Evolutionary conservation across 2,888 invertebrate genomes (phyloP).

Genomic region (Tenthredo scrophulariae): DNA sequence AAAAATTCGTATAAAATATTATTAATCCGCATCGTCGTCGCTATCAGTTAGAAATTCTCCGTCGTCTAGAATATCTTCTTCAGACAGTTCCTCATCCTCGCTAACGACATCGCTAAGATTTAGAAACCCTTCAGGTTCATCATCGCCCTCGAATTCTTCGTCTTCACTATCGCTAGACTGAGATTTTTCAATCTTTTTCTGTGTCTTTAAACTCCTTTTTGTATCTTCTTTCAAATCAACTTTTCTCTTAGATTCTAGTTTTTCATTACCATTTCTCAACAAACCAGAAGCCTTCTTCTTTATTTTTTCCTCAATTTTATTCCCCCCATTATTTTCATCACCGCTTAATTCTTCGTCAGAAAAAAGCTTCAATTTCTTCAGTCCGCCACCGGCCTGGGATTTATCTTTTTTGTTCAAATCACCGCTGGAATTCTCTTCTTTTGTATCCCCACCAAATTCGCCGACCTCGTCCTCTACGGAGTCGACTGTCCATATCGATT

Average conservation of each 20-base stretch:
- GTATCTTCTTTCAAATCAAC: neutral
- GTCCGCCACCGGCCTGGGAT: constrained; percentile 19
- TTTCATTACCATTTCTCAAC: neutral
- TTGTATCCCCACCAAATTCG: neutral
- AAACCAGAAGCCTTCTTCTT: neutral
- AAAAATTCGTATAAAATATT: neutral
- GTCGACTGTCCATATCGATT: constrained; percentile 59
- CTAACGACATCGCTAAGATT: constrained; percentile 61
- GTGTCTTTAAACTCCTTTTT: neutral
- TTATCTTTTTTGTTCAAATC: neutral
- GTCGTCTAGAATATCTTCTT: constrained; percentile 62
- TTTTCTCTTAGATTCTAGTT: neutral
- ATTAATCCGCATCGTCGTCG: constrained; percentile 59
- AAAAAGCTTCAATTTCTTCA: constrained; percentile 61
- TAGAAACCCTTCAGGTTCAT: constrained; percentile 57
- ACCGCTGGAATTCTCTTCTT: neutral
- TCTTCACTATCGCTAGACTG: constrained; percentile 61
- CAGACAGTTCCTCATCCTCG: constrained; percentile 61
- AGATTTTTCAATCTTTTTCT: constrained; percentile 54
- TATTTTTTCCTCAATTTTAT: constrained; percentile 40
- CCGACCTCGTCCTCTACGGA: constrained; percentile 55
- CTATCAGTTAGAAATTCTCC: constrained; percentile 62
- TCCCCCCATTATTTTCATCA: constrained; percentile 24
- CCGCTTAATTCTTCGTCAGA: constrained; percentile 60
- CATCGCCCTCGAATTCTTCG: constrained; percentile 61